Percentiles rank a stretch among this genome's conserved stretches.
phyloP scores from a whole-genome alignment of 2,113 vertebrate genomes.

The Channa maculata region DNA sequence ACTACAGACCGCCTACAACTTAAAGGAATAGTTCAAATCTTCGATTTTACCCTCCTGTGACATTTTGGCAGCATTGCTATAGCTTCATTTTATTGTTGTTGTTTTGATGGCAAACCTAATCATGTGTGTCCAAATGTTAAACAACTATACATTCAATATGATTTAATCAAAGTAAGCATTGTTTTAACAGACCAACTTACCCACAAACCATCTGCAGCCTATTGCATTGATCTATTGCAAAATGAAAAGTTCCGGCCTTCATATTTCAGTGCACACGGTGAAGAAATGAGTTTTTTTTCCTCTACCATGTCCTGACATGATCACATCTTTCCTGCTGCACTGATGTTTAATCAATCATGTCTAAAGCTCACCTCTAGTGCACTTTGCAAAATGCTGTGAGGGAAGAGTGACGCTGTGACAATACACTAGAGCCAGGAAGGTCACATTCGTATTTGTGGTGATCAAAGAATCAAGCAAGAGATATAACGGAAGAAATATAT shows the following conservation, averaged over 20 bases:
- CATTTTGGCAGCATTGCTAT: no score
- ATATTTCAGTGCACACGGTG: background rate
- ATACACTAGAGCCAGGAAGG: background rate
- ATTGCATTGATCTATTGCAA: background rate
- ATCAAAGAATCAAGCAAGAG: background rate
- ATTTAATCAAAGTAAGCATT: background rate
- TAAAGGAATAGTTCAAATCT: no score
- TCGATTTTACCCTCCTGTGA: no score
- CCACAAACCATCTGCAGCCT: no score
- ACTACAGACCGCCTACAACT: no score
- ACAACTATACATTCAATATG: no score
- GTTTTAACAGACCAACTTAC: background rate
- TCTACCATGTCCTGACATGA: background rate
- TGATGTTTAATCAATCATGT: constrained; percentile 26
- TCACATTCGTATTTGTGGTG: background rate
- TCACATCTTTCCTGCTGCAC: constrained; percentile 12
- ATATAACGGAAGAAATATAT: no score
- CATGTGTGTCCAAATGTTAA: no score
- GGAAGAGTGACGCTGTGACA: constrained; percentile 11
- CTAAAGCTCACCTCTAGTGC: constrained; percentile 40
- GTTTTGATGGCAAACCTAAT: no score
- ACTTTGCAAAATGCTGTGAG: constrained; percentile 54
- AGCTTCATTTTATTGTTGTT: no score
- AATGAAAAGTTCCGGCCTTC: background rate
- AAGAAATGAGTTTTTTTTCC: background rate